Base-by-base conservation (phyloP, 64 coral and sea anemone species). In the Cladopsammia gracilis region DNA sequence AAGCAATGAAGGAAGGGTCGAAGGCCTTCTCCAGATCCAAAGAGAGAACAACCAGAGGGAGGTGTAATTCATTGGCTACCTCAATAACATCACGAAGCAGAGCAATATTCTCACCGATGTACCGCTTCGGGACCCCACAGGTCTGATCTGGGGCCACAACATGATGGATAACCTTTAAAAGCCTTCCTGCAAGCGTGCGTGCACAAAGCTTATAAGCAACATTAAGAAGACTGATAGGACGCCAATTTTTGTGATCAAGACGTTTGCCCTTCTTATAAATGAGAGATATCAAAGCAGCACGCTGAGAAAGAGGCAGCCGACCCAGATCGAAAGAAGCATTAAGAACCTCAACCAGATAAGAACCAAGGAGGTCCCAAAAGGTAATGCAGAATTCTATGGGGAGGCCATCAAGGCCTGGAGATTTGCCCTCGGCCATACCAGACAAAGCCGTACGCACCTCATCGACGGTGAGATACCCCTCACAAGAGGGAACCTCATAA, bases 331-430 rank as follows among this genome's bases (percentile, higher is more conserved):
- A 73, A 10, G 49, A 25, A 20, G 4, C 8, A 50, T 84, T 92
- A 15, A 85, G 16, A 12, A 76, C 73, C 9, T 34, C n/a, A 19
- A 86, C 82, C 0, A 86, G 20, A 23, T 93, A 70, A 2, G 25
- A 5, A 4, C 73, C 82, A n/a, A 87, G 3, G 16, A 47, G 10
- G 9, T 75, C 43, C 82, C 82, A 86, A 20, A 93, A 87, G 0
- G 20, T 13, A 0, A 23, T 1, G 46, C 77, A 93, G 26, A 93
- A 93, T 58, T 93, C 91, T 1, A 45, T 62, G 8, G 91, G 82
- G 4, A 87, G 73, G 3, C 91, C 91, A 51, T 93, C 91, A 16
- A 74, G 2, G 1, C 82, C 62, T 4, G 86, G 86, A 10, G 69
- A 11, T 7, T 57, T 88, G 0, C 25, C 53, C 14, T 13, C 22